Evolutionary conservation across 1,140 invertebrate species (phyloP), one percentile per base, ranked within the genome.

Genomic region (Drosophila tani): DNA sequence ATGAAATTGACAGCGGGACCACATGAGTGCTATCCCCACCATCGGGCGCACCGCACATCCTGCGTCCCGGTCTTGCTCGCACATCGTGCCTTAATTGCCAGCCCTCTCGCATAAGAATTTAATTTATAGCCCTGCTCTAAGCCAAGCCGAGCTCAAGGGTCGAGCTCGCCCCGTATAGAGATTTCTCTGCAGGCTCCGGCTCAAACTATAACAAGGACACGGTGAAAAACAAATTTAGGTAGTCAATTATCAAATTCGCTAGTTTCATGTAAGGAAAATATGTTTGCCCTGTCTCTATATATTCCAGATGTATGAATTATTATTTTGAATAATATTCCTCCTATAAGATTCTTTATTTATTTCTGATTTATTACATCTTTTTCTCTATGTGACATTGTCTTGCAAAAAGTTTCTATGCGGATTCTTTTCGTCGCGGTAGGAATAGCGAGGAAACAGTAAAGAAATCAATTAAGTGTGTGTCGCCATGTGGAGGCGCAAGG

Each of bases 1-100:
- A 87, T 90, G 69, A 79, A 88, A 88, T 90, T 90, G 66, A 79
- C 82, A 79, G 81, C 81, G 79, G 55, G 63, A 90, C 74, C 85
- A 63, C 84, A 81, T 59, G 50, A 63, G 46, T 59, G 15, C 35
- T 41, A 21, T 21, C 38, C 19, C 24, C 24, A 6, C 14, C 21
- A 24, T 45, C 14, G 58, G 17, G 19, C 43, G 41, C 35, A 9
- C 17, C 27, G 32, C 47, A 1, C 35, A 45, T 56, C 56, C 49
- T 24, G 29, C 64, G 19, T 14, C 56, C 24, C 47, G 47, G 1
- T 51, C 40, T 46, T n/a, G 49, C 53, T 64, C 35, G 24, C 69
- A 63, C 73, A 81, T 58, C 74, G 51, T 53, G 51, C 47, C 84
- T 84, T 88, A 88, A 88, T 87, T 87, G 81, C 76, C 58, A 56